Evolutionary conservation across 2,113 vertebrate species (phyloP).

Genomic region (Sander lucioperca): DNA sequence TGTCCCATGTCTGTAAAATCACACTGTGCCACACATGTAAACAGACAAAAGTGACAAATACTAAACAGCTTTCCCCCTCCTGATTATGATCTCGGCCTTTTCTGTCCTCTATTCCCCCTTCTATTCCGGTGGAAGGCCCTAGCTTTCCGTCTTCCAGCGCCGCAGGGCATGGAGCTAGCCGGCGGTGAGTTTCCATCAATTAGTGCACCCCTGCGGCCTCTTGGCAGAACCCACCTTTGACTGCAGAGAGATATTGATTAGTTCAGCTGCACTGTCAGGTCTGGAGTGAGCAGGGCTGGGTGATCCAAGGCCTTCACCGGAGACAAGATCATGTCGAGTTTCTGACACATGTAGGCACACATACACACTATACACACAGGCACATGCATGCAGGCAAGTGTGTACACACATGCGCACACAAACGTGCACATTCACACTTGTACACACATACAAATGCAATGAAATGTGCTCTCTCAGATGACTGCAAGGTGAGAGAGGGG

Average conservation of each 20-base stretch:
- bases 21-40: constrained; percentile 44
- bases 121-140: constrained; percentile 76
- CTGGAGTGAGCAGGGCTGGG: constrained; percentile 89
- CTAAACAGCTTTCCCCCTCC: constrained; percentile 64
- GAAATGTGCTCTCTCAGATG: constrained; percentile 83
- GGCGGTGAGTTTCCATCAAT: constrained; percentile 95
- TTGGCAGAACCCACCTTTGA: constrained; percentile 89
- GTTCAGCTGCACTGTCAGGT: constrained; percentile 95
- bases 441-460: constrained; percentile 75
- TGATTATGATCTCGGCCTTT: constrained; percentile 75
- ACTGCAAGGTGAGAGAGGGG: constrained; percentile 84
- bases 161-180: constrained; percentile 89
- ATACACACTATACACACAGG: constrained; percentile 52
- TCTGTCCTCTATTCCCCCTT: constrained; percentile 73
- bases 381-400: constrained; percentile 36
- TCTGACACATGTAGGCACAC: constrained; percentile 78
- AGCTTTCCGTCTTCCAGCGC: constrained; percentile 87
- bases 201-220: constrained; percentile 90
- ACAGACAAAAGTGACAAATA: constrained; percentile 58
- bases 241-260: constrained; percentile 95
- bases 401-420: constrained; percentile 8
- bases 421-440: constrained; percentile 12
- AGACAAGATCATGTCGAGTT: constrained; percentile 87
- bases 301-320: constrained; percentile 93
- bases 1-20: constrained; percentile 60